Conservation (phyloP, 1,140 invertebrate species). For the Drosophila funebris region DNA sequence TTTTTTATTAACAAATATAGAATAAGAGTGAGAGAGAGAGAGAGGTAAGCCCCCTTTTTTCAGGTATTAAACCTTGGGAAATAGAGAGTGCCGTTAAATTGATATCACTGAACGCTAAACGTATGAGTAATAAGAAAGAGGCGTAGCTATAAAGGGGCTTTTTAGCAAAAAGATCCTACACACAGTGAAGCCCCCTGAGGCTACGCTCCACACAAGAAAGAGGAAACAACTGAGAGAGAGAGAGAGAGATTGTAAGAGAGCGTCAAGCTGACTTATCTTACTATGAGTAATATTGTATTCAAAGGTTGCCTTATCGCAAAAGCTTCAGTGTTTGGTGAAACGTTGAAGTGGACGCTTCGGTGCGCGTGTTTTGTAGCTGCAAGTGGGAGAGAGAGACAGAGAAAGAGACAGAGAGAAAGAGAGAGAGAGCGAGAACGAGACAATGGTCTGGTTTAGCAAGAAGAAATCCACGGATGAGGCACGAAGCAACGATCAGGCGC, state of each 20-base stretch:
- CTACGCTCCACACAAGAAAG: neutral
- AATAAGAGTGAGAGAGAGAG: too few relatives aligned
- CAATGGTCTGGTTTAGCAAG: conserved; percentile 58
- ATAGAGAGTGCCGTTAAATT: neutral
- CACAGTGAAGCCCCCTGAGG: neutral
- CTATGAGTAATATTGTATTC: neutral
- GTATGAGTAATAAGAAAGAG: conserved; percentile 37
- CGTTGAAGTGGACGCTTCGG: neutral
- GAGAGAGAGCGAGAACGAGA: conserved; percentile 21
- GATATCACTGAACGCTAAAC: conserved; percentile 13
- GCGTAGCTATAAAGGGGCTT: neutral
- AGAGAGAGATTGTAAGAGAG: neutral
- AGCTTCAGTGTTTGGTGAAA: conserved; percentile 21
- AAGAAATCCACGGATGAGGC: conserved; percentile 55
- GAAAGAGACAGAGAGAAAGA: neutral
- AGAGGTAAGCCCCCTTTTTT: neutral
- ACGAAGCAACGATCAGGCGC: conserved; percentile 22
- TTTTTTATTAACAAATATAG: neutral
- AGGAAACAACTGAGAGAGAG: neutral
- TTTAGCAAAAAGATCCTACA: neutral
- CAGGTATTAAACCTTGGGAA: conserved; percentile 1
- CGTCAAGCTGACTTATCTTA: neutral
- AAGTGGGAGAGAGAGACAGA: neutral
- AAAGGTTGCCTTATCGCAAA: conserved; percentile 10
- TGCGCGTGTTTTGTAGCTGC: neutral